A percentile compares a stretch with the other conserved stretches of the same genome.
phyloP scores from a whole-genome alignment of 1,140 invertebrate species.

The Drosophila willistoni region DNA sequence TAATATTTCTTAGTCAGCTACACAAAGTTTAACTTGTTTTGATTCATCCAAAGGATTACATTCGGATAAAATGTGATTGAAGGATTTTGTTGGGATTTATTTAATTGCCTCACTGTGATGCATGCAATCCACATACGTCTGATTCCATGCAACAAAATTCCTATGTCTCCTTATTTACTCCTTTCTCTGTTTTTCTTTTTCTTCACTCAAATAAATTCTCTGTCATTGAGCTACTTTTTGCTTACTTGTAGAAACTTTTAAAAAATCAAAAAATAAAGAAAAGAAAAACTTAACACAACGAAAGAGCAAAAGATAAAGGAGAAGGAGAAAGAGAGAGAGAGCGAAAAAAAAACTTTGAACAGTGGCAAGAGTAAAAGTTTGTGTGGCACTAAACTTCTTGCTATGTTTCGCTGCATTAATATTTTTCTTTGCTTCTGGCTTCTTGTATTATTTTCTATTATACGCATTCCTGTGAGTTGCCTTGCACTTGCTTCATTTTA shows the following conservation, averaged over 20 bases:
- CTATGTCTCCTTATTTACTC: constrained; percentile 17
- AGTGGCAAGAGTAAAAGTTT: constrained; percentile 32
- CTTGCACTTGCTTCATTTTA: constrained; percentile 10
- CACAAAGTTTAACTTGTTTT: too few species aligned
- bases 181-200: constrained; percentile 31
- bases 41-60: too few species aligned
- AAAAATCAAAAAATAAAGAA: constrained; percentile 29
- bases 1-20: too few species aligned
- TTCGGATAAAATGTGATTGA: background rate
- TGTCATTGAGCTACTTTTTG: constrained; percentile 47
- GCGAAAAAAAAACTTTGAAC: constrained; percentile 35
- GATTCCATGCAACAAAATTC: constrained; percentile 29
- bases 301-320: constrained; percentile 7
- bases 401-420: constrained; percentile 58
- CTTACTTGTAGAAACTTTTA: constrained; percentile 34
- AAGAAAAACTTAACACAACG: constrained; percentile 8
- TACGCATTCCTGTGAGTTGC: constrained; percentile 46
- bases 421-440: constrained; percentile 50
- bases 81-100: background rate
- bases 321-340: too few species aligned
- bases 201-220: constrained; percentile 32
- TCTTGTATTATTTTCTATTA: constrained; percentile 40
- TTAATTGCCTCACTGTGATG: constrained; percentile 39
- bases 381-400: constrained; percentile 56
- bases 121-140: constrained; percentile 25